phyloP scores from a whole-genome alignment of 2,888 invertebrate genomes.

The Pristionchus fissidentatus region DNA sequence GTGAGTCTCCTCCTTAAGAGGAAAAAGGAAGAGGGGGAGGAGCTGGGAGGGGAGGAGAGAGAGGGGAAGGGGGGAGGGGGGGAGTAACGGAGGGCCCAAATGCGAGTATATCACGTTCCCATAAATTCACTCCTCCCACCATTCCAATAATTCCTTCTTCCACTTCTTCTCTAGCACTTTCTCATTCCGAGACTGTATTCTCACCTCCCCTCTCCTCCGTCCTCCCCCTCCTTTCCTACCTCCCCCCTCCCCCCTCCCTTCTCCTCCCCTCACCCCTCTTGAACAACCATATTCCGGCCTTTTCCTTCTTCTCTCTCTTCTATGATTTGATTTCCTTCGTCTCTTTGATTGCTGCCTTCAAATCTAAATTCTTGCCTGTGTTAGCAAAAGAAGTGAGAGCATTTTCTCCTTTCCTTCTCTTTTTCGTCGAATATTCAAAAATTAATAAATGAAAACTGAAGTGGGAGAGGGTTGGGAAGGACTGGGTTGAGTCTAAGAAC shows the following conservation, averaged over 20 bases:
- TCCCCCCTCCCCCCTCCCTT: not conserved
- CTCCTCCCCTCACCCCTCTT: not conserved
- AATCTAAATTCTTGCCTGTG: not conserved
- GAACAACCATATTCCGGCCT: not conserved
- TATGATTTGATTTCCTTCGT: not conserved
- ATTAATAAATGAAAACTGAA: no score
- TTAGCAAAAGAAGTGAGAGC: no score
- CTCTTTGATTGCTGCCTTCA: conserved; percentile 8
- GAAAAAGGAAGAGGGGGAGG: not conserved
- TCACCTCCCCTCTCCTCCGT: not conserved
- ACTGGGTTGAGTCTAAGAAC: no score
- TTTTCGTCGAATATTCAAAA: no score
- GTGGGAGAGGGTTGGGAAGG: no score
- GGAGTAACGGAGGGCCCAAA: not conserved
- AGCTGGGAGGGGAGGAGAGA: not conserved
- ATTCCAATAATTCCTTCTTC: not conserved
- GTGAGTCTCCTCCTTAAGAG: conserved; percentile 12
- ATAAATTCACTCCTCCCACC: conserved; percentile 4
- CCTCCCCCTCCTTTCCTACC: not conserved
- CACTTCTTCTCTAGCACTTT: not conserved
- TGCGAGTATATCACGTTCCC: not conserved
- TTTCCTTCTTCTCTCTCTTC: conserved; percentile 4
- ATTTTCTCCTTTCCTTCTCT: conserved; percentile 2
- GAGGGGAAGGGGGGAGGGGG: not conserved
- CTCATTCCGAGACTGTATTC: not conserved